Evolutionary conservation across 2,888 invertebrate species (phyloP).

Genomic region (Tetranychus piercei): DNA sequence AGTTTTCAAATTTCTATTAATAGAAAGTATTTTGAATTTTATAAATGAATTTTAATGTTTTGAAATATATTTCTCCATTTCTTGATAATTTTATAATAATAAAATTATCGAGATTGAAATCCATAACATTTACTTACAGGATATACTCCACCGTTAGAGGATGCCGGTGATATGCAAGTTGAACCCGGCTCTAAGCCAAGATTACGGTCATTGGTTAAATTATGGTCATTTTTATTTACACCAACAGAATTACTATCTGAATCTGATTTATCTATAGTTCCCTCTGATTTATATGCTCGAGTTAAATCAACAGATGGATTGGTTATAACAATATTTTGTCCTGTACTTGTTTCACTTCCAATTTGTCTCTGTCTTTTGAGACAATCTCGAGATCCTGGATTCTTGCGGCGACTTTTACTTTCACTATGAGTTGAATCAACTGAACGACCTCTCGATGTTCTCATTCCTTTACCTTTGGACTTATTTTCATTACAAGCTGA

Average conservation of each 20-base stretch:
- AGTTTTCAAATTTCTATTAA: neutral
- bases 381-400: conserved; percentile 29
- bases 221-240: neutral
- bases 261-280: neutral
- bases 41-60: too few relatives aligned
- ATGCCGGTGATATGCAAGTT: conserved; percentile 62
- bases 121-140: conserved; percentile 42
- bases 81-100: too few relatives aligned
- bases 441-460: neutral
- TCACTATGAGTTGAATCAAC: conserved; percentile 10
- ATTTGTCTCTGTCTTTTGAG: conserved; percentile 29
- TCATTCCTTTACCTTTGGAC: conserved; percentile 1
- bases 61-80: too few relatives aligned
- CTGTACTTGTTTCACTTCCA: conserved; percentile 22
- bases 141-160: conserved; percentile 76
- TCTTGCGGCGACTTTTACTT: neutral
- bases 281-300: neutral
- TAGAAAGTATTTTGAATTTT: neutral
- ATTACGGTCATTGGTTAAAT: conserved; percentile 28
- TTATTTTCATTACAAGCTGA: neutral
- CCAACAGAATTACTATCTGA: neutral
- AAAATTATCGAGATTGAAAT: neutral
- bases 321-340: conserved; percentile 32
- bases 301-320: conserved; percentile 35
- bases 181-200: conserved; percentile 37